phyloP scores from a whole-genome alignment of 1,140 invertebrate species.

The Diorhabda carinulata region DNA sequence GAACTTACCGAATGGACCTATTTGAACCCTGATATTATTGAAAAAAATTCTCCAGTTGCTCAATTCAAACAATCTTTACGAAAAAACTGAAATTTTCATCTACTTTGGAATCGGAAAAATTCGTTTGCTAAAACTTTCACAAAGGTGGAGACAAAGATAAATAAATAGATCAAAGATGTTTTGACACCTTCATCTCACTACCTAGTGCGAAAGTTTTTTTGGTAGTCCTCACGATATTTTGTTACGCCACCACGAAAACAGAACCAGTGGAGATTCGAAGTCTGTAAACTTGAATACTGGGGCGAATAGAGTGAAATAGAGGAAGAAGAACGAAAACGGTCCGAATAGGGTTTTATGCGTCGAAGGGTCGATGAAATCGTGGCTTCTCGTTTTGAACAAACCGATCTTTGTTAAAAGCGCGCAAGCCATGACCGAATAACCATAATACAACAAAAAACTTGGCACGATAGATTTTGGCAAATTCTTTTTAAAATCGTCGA shows the following conservation, averaged over 20 bases:
- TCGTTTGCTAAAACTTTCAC: conserved; percentile 19
- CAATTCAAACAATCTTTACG: conserved; percentile 19
- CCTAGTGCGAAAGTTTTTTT: conserved; percentile 35
- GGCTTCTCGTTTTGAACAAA: neutral
- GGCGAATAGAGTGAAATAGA: conserved; percentile 48
- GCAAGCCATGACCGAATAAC: neutral
- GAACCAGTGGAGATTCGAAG: conserved; percentile 54
- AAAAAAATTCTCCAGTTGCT: conserved; percentile 23
- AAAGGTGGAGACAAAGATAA: conserved; percentile 22
- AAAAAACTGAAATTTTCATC: conserved; percentile 10
- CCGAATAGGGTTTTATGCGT: conserved; percentile 16
- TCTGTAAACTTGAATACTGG: conserved; percentile 49
- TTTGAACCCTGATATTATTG: conserved; percentile 27
- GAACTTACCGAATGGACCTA: conserved; percentile 28
- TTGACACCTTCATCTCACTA: conserved; percentile 43
- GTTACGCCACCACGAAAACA: conserved; percentile 65
- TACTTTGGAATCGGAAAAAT: conserved; percentile 17
- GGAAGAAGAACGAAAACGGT: conserved; percentile 45
- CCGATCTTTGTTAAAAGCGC: neutral
- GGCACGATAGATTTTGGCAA: conserved; percentile 3
- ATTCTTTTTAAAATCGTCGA: neutral
- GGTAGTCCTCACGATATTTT: conserved; percentile 60
- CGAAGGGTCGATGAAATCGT: conserved; percentile 1
- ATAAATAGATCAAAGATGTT: conserved; percentile 18
- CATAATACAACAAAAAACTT: neutral